These are phyloP conservation scores for Ypsolopha scabrella DNA, from an alignment of 2,888 invertebrate species.

Conservation along the genomic window DNA sequence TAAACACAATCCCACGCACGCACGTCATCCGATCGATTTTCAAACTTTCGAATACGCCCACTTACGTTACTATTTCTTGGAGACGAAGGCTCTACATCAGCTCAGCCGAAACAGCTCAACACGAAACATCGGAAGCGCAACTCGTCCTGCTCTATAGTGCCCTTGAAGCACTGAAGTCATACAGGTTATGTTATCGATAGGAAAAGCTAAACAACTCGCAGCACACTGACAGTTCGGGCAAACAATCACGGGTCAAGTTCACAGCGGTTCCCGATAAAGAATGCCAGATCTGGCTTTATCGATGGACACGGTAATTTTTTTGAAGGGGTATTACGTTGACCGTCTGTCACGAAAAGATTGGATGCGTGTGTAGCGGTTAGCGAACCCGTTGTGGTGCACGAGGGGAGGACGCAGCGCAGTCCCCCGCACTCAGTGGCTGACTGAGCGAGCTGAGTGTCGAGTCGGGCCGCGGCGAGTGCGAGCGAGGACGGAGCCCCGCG, in stretches of 20 bases:
- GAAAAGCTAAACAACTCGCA: slow-evolving; percentile 49
- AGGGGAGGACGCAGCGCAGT: slow-evolving; percentile 25
- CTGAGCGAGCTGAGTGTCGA: slow-evolving; percentile 46
- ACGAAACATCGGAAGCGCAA: slow-evolving; percentile 48
- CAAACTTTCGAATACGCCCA: slow-evolving; percentile 69
- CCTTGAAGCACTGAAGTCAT: slow-evolving; percentile 49
- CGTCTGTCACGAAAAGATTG: slow-evolving; percentile 28
- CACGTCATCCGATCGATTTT: slow-evolving; percentile 68
- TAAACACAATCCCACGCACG: slow-evolving; percentile 68
- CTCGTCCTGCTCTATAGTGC: slow-evolving; percentile 38
- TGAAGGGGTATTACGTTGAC: slow-evolving; percentile 17
- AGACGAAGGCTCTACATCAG: slow-evolving; percentile 34
- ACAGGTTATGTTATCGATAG: slow-evolving; percentile 69
- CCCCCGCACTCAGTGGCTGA: slow-evolving; percentile 43
- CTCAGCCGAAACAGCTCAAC: slow-evolving; percentile 35
- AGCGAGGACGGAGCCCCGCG: slow-evolving; percentile 39
- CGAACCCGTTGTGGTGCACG: slow-evolving; percentile 29
- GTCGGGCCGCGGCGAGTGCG: slow-evolving; percentile 37
- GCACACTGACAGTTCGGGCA: slow-evolving; percentile 62
- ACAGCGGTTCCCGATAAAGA: slow-evolving; percentile 34
- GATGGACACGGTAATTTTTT: slow-evolving; percentile 25
- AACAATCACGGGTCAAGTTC: slow-evolving; percentile 64
- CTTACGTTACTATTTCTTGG: slow-evolving; percentile 42
- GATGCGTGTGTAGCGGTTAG: slow-evolving; percentile 36
- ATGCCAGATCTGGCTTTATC: slow-evolving; percentile 24